Conservation (phyloP, 30 jellyfish, hydroid and myxozoan species). For the Aurelia aurita region DNA sequence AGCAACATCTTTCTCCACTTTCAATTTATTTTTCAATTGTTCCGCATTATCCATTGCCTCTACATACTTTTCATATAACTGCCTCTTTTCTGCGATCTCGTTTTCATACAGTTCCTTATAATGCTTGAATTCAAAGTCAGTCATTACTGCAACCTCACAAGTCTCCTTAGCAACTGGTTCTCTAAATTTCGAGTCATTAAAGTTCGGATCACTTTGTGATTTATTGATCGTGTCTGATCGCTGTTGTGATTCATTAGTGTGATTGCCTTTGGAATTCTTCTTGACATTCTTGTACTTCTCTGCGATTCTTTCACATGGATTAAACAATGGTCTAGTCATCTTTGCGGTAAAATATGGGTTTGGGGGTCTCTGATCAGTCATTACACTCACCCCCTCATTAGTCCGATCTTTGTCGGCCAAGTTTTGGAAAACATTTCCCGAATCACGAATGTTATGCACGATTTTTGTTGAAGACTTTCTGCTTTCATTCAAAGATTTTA, state of each 20-base stretch:
- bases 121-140: slow-evolving; percentile 10
- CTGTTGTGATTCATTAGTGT: background rate
- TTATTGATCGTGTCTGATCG: background rate
- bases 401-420: too few relatives aligned
- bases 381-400: too few relatives aligned
- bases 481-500: too few relatives aligned
- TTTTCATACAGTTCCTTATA: slow-evolving; percentile 15
- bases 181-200: background rate
- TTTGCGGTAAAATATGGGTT: too few relatives aligned
- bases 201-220: background rate
- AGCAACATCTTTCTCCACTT: slow-evolving; percentile 26
- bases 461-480: too few relatives aligned
- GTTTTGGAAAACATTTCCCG: too few relatives aligned
- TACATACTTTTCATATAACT: slow-evolving; percentile 14
- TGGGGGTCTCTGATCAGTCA: too few relatives aligned
- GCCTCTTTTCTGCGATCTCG: slow-evolving; percentile 30
- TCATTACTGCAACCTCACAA: slow-evolving; percentile 32
- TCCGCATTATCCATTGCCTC: slow-evolving; percentile 30
- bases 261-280: too few relatives aligned
- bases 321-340: too few relatives aligned
- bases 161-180: background rate
- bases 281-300: too few relatives aligned
- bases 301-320: too few relatives aligned
- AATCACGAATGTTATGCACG: too few relatives aligned
- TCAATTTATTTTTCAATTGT: slow-evolving; percentile 31